Conservation (phyloP, 2,888 invertebrate genomes). For the Synergus gifuensis region DNA sequence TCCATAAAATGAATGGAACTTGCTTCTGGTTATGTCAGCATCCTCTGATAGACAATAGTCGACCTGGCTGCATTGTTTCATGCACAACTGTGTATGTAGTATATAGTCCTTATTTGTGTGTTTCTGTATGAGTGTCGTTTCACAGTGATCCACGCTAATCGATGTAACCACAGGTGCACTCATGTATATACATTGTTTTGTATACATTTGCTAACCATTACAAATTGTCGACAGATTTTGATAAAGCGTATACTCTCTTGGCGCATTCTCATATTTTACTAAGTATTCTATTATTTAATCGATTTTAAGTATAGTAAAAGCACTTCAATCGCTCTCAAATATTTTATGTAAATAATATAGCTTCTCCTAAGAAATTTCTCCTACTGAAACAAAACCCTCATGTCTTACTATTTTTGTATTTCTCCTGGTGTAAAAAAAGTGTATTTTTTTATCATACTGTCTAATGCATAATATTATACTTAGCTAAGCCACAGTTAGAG, state of each 20-base stretch:
- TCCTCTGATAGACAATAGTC: slow-evolving; percentile 74
- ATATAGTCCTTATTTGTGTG: slow-evolving; percentile 46
- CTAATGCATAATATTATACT: slow-evolving; percentile 3
- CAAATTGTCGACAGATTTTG: slow-evolving; percentile 7
- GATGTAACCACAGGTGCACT: slow-evolving; percentile 64
- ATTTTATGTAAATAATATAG: too few species aligned
- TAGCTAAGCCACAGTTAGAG: not conserved
- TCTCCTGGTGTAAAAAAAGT: not conserved
- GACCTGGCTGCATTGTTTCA: slow-evolving; percentile 72
- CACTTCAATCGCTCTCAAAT: too few species aligned
- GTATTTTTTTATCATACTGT: not conserved
- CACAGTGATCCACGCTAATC: slow-evolving; percentile 71
- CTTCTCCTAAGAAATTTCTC: too few species aligned
- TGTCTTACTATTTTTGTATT: too few species aligned
- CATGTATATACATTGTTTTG: slow-evolving; percentile 18
- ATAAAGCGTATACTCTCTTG: slow-evolving; percentile 14
- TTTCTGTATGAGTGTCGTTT: slow-evolving; percentile 63
- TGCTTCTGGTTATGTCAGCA: slow-evolving; percentile 75
- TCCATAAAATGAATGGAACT: slow-evolving; percentile 66
- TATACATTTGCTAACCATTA: slow-evolving; percentile 15
- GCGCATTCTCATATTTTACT: not conserved
- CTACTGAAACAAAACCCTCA: too few species aligned
- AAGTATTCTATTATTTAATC: not conserved
- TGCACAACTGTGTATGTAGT: slow-evolving; percentile 57
- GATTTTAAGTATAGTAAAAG: not conserved